Evolutionary conservation across 23 tunicate species (phyloP), one percentile per base, ranked within the genome.

Genomic region (Oikopleura albicans): DNA sequence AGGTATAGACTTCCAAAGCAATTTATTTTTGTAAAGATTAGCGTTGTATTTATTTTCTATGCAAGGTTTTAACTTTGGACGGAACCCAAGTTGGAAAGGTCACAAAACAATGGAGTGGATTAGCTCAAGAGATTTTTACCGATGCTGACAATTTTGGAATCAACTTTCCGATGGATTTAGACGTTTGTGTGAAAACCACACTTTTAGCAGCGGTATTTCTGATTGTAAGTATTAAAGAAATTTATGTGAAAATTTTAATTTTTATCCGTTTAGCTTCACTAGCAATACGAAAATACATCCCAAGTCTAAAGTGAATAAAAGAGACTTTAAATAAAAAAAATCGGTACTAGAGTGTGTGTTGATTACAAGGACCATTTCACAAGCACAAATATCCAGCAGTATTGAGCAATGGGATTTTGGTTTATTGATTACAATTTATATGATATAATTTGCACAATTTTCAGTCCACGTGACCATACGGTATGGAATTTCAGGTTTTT

Each of bases 91-190:
- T 95, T 59, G 99, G 99, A 35, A 90, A 91, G 75, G 91, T 95
- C 36, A 84, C 91, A n/a, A 95, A 95, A 86, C 99, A 95, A 71
- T 95, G 99, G 99, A 79, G 88, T 40, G 99, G 99, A 1, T 66
- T 95, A 40, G 94, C 85, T 35, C 89, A 90, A 41, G 99, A 95
- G 83, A 83, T 57, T 1, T 91, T 95, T 39, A 90, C 96, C 39
- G 99, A 95, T 84, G 96, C 99, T 16, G 99, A 95, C 83, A 95
- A 95, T 86, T 95, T 95, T 75, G 99, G 99, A 1, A 85, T 95
- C 22, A 91, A 90, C 57, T 95, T 95, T 84, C 99, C 99, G 63
- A 95, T 90, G 96, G 99, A 95, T 84, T 85, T 95, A 0, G 96
- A 95, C 66, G 99, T 95, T 28, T 88, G 91, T 79, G 86, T 87